Conservation (phyloP, 2,888 invertebrate species). For the Noctua comes region DNA sequence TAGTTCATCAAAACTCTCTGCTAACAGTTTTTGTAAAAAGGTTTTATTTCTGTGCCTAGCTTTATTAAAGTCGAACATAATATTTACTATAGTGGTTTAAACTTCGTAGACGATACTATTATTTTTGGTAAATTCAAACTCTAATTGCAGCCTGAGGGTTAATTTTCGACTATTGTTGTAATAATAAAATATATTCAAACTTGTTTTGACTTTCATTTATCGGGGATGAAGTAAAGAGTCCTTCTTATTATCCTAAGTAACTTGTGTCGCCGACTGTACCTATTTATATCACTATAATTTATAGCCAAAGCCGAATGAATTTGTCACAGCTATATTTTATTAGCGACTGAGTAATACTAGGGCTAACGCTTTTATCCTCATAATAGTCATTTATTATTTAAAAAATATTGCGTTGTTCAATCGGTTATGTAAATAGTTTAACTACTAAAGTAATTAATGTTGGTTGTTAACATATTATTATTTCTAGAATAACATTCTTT, state of each 20-base stretch:
- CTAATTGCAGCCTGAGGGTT: neutral
- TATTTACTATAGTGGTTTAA: conserved; percentile 1
- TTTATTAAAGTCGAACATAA: neutral
- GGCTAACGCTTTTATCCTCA: conserved; percentile 22
- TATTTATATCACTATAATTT: conserved; percentile 45
- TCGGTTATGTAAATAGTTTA: conserved; percentile 11
- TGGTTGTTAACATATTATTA: neutral
- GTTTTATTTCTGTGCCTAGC: neutral
- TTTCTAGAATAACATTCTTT: neutral
- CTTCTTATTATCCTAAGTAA: neutral
- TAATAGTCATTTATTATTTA: conserved; percentile 16
- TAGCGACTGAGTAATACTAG: conserved; percentile 38
- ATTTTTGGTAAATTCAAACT: neutral
- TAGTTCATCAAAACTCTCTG: too few relatives aligned
- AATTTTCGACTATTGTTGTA: neutral
- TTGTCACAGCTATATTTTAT: conserved; percentile 49
- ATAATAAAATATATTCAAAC: neutral
- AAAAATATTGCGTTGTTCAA: conserved; percentile 10
- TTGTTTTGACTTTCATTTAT: neutral
- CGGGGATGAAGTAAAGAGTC: neutral
- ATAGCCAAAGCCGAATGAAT: conserved; percentile 46
- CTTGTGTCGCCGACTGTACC: conserved; percentile 33
- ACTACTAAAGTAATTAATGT: conserved; percentile 1
- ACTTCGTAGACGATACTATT: conserved; percentile 19
- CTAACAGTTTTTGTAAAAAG: neutral